These are phyloP conservation scores for Pegoplata infirma DNA, from an alignment of 2,888 invertebrate genomes.

Conservation along the genomic window DNA sequence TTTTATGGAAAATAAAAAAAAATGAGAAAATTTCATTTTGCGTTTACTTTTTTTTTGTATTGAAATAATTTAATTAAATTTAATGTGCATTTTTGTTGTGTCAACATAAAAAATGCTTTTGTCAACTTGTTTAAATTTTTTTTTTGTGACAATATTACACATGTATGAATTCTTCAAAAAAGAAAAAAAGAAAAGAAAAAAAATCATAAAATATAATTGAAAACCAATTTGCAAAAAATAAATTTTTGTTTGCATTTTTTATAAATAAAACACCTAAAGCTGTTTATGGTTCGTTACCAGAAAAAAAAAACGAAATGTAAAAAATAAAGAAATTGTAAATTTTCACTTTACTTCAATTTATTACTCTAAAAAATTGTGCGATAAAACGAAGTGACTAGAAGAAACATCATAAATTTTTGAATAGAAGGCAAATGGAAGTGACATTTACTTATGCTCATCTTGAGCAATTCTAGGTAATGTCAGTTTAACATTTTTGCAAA, in stretches of 20 bases:
- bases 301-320: conserved; percentile 17
- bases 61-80: conserved; percentile 56
- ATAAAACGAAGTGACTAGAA: background rate
- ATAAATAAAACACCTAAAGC: conserved; percentile 46
- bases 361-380: background rate
- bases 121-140: background rate
- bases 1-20: conserved; percentile 25
- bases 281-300: conserved; percentile 50
- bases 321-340: conserved; percentile 37
- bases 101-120: conserved; percentile 25
- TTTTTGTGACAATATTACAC: conserved; percentile 17
- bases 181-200: background rate
- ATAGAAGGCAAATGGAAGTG: conserved; percentile 62
- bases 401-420: conserved; percentile 61
- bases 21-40: background rate
- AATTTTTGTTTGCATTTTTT: too few species aligned
- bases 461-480: conserved; percentile 37
- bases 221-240: conserved; percentile 29
- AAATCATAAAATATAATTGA: too few species aligned
- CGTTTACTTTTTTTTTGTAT: background rate
- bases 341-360: conserved; percentile 49
- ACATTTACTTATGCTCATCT: conserved; percentile 46
- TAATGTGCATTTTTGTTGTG: conserved; percentile 23
- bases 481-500: too few species aligned
- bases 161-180: conserved; percentile 28